Evolutionary conservation across 2,113 vertebrate species (phyloP).

Genomic region (Varanus komodoensis): DNA sequence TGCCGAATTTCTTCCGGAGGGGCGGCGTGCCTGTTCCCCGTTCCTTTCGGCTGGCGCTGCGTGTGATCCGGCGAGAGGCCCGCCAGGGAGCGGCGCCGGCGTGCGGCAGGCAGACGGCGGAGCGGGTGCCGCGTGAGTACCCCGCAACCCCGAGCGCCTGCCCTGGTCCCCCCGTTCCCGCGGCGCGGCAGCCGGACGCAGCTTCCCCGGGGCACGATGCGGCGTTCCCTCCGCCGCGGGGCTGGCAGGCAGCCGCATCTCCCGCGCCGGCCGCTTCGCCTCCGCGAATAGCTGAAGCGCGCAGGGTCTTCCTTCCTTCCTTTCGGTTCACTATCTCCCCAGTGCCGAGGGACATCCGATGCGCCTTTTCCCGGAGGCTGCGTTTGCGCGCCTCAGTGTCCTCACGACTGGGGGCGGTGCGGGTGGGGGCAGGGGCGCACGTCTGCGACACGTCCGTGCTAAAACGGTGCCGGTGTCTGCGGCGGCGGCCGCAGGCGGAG

Average conservation of each 20-base stretch:
- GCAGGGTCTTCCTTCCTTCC: background rate
- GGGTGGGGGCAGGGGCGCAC: no score
- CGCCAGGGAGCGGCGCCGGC: background rate
- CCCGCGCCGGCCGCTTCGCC: no score
- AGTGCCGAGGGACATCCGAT: background rate
- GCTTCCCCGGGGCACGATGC: no score
- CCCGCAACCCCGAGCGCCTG: background rate
- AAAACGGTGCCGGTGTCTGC: background rate
- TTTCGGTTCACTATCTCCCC: background rate
- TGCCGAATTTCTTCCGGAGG: conserved; percentile 48
- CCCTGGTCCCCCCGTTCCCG: background rate
- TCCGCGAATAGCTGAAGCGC: background rate
- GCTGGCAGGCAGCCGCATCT: no score
- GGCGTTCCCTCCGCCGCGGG: background rate
- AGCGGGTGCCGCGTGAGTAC: background rate
- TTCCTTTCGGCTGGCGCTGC: background rate
- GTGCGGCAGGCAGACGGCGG: background rate
- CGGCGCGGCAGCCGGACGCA: background rate
- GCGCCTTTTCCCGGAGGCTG: background rate
- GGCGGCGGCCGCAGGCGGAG: background rate
- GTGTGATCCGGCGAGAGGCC: background rate
- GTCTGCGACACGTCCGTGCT: background rate
- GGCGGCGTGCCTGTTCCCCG: background rate
- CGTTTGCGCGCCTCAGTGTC: background rate
- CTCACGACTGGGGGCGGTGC: background rate